These are phyloP conservation scores for Alaudala cheleensis DNA, from an alignment of 2,113 vertebrate genomes.

Conservation along the genomic window DNA sequence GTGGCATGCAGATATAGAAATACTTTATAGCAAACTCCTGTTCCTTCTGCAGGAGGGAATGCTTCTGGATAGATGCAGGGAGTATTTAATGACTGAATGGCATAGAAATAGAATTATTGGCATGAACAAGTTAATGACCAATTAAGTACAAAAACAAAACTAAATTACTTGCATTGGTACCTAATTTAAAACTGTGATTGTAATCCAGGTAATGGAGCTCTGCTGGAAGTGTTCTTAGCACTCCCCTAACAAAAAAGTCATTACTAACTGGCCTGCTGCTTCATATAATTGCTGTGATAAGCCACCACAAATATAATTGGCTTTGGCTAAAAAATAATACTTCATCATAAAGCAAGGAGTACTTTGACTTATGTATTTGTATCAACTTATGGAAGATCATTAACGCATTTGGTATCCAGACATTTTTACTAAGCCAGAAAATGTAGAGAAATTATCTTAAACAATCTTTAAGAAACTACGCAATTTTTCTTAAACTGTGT, in stretches of 20 bases:
- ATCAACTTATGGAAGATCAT: constrained; percentile 60
- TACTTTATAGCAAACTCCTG: neutral
- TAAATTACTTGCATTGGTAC: constrained; percentile 58
- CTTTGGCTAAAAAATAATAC: constrained; percentile 61
- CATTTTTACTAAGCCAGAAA: constrained; percentile 38
- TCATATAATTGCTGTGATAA: constrained; percentile 78
- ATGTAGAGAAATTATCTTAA: neutral
- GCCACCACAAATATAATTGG: constrained; percentile 76
- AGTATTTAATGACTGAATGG: constrained; percentile 45
- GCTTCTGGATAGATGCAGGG: constrained; percentile 6
- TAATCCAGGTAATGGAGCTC: constrained; percentile 70
- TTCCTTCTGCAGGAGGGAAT: neutral
- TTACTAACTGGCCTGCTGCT: constrained; percentile 73
- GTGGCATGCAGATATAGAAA: neutral
- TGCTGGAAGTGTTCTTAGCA: constrained; percentile 69
- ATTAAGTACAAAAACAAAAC: constrained; percentile 67
- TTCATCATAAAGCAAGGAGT: constrained; percentile 67
- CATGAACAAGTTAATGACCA: constrained; percentile 67
- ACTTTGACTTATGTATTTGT: constrained; percentile 68
- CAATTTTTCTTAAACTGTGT: neutral
- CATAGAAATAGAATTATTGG: constrained; percentile 68
- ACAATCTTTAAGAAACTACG: constrained; percentile 15
- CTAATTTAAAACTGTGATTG: constrained; percentile 70
- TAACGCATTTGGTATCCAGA: constrained; percentile 34
- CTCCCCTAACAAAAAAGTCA: constrained; percentile 68